These are phyloP conservation scores for Gadopsis bispinosus DNA, from an alignment of 2,797 vertebrate species.

Conservation along the genomic window DNA sequence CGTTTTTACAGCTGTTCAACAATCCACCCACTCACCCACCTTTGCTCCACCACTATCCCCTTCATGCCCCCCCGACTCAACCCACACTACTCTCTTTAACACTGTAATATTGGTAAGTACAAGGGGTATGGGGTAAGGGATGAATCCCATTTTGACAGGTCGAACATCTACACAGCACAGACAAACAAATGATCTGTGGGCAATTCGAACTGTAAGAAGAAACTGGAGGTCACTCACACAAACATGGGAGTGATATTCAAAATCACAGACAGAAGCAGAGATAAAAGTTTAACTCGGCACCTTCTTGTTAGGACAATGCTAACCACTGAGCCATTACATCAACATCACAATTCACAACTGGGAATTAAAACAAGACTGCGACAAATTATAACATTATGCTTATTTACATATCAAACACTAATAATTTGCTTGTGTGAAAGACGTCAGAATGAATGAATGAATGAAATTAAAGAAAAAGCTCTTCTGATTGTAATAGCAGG, in stretches of 20 bases:
- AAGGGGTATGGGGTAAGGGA: background rate
- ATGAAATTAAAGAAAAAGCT: conserved; percentile 18
- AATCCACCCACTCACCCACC: conserved; percentile 42
- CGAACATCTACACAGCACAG: conserved; percentile 9
- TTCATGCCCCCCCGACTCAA: conserved; percentile 11
- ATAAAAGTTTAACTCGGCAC: background rate
- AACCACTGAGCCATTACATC: background rate
- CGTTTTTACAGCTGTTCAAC: conserved; percentile 45
- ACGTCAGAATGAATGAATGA: background rate
- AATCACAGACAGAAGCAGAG: background rate
- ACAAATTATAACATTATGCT: conserved; percentile 14
- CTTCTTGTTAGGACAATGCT: background rate
- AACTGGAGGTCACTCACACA: conserved; percentile 3
- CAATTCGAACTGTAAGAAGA: conserved; percentile 20
- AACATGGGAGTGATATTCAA: background rate
- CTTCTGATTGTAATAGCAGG: conserved; percentile 40
- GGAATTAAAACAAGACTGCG: conserved; percentile 12
- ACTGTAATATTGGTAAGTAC: conserved; percentile 28
- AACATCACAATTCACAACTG: conserved; percentile 5
- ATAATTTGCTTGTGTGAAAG: background rate
- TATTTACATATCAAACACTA: conserved; percentile 23
- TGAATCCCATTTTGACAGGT: conserved; percentile 17
- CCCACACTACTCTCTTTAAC: background rate
- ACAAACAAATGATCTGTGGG: conserved; percentile 15
- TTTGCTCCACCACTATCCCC: conserved; percentile 40